These are phyloP conservation scores for Eumacrocentrus americanus DNA, from an alignment of 2,888 invertebrate genomes.

Conservation along the genomic window DNA sequence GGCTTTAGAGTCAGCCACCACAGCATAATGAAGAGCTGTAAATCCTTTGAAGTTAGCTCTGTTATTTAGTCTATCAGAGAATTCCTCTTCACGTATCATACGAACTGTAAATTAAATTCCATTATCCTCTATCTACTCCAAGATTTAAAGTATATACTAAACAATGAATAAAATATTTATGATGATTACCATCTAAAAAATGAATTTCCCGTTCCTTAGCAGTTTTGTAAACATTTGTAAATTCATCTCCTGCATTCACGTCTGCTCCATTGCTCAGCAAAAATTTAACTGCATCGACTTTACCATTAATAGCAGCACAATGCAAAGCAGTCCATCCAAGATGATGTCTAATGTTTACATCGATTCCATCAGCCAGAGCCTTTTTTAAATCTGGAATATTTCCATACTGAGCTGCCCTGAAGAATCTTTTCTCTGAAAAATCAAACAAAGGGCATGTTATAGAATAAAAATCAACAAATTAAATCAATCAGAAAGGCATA, in stretches of 20 bases:
- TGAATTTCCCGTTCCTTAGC: conserved; percentile 73
- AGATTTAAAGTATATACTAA: too few relatives aligned
- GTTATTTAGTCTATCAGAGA: conserved; percentile 73
- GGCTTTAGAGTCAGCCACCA: conserved; percentile 72
- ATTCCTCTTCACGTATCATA: conserved; percentile 80
- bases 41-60: conserved; percentile 82
- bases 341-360: conserved; percentile 74
- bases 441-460: too few relatives aligned
- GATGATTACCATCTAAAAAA: conserved; percentile 71
- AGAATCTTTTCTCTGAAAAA: conserved; percentile 61
- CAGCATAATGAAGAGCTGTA: conserved; percentile 89
- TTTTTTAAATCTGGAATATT: conserved; percentile 62
- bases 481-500: too few relatives aligned
- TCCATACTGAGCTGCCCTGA: conserved; percentile 64
- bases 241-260: conserved; percentile 77
- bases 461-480: too few relatives aligned
- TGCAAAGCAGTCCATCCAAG: conserved; percentile 90
- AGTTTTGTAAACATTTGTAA: conserved; percentile 72
- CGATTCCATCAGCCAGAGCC: conserved; percentile 62
- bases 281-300: conserved; percentile 66
- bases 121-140: background rate
- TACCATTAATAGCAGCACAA: conserved; percentile 81
- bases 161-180: too few relatives aligned
- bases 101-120: conserved; percentile 60
- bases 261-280: conserved; percentile 79